Evolutionary conservation across 2,888 invertebrate genomes (phyloP), one percentile per base, ranked within the genome.

Genomic region (Gasteruption jaculator): DNA sequence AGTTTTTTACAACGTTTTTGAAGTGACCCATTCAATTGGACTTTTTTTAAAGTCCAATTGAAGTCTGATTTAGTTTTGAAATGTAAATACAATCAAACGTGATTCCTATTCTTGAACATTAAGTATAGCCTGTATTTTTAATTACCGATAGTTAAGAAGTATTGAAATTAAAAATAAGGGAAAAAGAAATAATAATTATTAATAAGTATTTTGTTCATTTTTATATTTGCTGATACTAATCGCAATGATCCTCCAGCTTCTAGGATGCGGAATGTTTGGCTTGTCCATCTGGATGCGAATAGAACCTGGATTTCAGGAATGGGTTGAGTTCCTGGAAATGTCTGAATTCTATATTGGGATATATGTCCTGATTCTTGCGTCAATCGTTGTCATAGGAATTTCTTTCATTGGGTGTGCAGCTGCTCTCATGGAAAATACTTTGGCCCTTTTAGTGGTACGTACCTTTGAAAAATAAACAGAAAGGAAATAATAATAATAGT

Each of bases 331-430:
- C 44, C 71, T 93, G 46, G 77, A 85, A 43, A 81, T 91, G 30
- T 74, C 82, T 49, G 77, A 82, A 45, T 90, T 87, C 71, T 91
- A 90, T 74, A 85, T 83, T 46, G 92, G 91, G 2, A 76, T 88
- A 54, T 92, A 91, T 67, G 78, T 93, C 46, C 76, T 91, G 47
- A 81, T 92, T 41, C 76, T 83, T 34, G 77, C 78, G 0, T 79
- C 88, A 1, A 72, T 86, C 12, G 69, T 85, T 14, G 78, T 90
- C 54, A 83, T 91, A 79, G 74, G 83, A 2, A 79, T 88, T 10
- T 79, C 87, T 0, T 86, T 91, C 68, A 68, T 90, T 34, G 91
- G 91, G 21, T 91, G 91, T 57, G 80, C 85, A 2, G 84, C 86
- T n/a, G 85, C 89, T 0, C 73, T 90, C 5, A 83, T 85, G 76